phyloP scores from a whole-genome alignment of 2,113 vertebrate species.

The Nansenia antarctica region DNA sequence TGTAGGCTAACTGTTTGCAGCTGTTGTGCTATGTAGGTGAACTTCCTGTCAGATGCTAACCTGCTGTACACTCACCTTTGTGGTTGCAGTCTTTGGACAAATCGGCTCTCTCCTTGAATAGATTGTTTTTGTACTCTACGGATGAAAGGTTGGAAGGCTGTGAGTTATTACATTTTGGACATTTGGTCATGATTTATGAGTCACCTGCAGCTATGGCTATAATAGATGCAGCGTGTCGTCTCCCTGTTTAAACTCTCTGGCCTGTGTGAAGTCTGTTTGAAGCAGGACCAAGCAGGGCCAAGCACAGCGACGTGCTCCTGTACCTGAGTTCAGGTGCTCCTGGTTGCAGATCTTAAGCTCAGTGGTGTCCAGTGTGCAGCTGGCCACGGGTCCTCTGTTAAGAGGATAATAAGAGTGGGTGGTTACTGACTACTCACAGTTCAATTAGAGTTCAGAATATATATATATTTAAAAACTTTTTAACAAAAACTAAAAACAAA shows the following conservation, averaged over 20 bases:
- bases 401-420: slow-evolving; percentile 1
- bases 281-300: no score
- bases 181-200: neutral
- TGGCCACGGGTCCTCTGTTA: slow-evolving; percentile 72
- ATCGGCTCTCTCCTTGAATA: slow-evolving; percentile 87
- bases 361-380: slow-evolving; percentile 77
- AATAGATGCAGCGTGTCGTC: neutral
- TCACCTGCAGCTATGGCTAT: neutral
- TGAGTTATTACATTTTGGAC: neutral
- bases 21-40: no score
- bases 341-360: slow-evolving; percentile 77
- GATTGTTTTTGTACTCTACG: slow-evolving; percentile 97
- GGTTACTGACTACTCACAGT: neutral
- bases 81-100: slow-evolving; percentile 87
- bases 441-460: neutral
- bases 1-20: no score
- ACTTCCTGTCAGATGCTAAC: no score
- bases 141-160: neutral
- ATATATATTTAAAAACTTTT: no score
- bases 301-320: slow-evolving; percentile 2
- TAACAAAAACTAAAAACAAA: no score
- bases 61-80: slow-evolving; percentile 81
- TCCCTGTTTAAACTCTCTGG: neutral
- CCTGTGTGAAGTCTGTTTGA: neutral
- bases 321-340: slow-evolving; percentile 86